Base-by-base conservation (phyloP, 2,888 invertebrate species). In the Opisthograptis luteolata region DNA sequence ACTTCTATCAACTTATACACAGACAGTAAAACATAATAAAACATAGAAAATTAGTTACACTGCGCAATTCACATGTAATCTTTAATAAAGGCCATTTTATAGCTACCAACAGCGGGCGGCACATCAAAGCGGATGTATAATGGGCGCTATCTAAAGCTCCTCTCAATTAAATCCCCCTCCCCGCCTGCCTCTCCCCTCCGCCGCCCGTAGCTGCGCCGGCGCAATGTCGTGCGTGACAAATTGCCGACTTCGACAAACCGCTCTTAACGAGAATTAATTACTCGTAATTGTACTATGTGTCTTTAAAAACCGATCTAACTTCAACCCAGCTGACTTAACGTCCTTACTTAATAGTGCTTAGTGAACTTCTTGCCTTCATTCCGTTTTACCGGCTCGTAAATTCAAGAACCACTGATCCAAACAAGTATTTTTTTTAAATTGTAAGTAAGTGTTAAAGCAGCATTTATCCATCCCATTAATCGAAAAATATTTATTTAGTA, bases 181-280 rank as follows among this genome's bases (percentile, higher is more conserved):
- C 40, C 24, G 19, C 12, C 10, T 20, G 9, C 17, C 39, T 13
- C 20, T 24, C 7, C 12, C 10, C 20, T 6, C 35, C 13, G 12
- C 24, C 34, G 32, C 13, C 41, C 14, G 31, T 37, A 39, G 51
- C 63, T 50, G 62, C 64, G 44, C 44, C 49, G 63, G 69, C 66
- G 59, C 60, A 53, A 42, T 9, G 34, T 59, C 58, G 70, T 79
- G 76, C 81, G 77, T 81, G 77, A 79, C 79, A 76, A 81, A 81
- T 81, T 79, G 76, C 68, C 56, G 60, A 59, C 64, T 60, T 62
- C 60, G 62, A 60, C 62, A 68, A 74, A 71, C 68, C 66, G 61
- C 60, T 57, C 66, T 64, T 77, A 79, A 79, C 71, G 72, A 79
- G 76, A 74, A 75, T 78, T 79, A 81, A 81, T 81, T 79, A 76